Conservation (phyloP, 2,113 vertebrate genomes). For the Nipponia nippon region DNA sequence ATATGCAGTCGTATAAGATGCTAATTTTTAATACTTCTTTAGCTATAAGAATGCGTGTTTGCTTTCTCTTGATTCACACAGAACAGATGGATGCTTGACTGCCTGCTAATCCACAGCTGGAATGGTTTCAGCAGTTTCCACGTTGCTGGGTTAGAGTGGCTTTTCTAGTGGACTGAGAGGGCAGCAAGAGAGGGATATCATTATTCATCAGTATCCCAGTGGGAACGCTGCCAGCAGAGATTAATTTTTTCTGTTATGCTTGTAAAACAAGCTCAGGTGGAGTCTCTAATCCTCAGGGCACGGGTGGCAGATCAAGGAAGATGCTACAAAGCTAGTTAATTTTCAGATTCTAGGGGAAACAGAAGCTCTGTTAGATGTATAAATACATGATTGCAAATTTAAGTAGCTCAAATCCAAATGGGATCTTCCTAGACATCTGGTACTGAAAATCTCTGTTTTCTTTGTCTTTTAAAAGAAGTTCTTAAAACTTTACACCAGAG, state of each 20-base stretch:
- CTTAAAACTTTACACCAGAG: conserved; percentile 67
- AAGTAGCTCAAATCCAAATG: conserved; percentile 85
- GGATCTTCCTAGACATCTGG: conserved; percentile 84
- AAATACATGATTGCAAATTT: conserved; percentile 89
- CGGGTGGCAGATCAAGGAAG: conserved; percentile 89
- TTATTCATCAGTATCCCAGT: conserved; percentile 88
- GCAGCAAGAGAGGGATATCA: conserved; percentile 86
- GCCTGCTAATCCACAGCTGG: conserved; percentile 87
- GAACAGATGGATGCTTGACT: conserved; percentile 88
- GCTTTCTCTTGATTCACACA: conserved; percentile 74
- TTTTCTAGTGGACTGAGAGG: conserved; percentile 88
- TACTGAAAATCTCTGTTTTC: conserved; percentile 76
- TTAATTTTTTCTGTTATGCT: conserved; percentile 89
- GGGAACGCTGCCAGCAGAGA: conserved; percentile 86
- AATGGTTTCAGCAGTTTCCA: conserved; percentile 83
- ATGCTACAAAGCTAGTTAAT: conserved; percentile 90
- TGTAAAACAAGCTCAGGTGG: conserved; percentile 91
- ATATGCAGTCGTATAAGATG: conserved; percentile 45
- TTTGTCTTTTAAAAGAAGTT: conserved; percentile 77
- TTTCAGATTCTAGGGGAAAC: conserved; percentile 86
- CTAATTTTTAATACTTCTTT: conserved; percentile 67
- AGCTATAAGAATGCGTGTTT: conserved; percentile 76
- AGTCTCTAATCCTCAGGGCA: conserved; percentile 86
- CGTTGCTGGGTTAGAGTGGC: conserved; percentile 84
- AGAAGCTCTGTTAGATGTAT: conserved; percentile 86